Base-by-base conservation (phyloP, 2,797 vertebrate genomes). In the Halcyon chelicuti region DNA sequence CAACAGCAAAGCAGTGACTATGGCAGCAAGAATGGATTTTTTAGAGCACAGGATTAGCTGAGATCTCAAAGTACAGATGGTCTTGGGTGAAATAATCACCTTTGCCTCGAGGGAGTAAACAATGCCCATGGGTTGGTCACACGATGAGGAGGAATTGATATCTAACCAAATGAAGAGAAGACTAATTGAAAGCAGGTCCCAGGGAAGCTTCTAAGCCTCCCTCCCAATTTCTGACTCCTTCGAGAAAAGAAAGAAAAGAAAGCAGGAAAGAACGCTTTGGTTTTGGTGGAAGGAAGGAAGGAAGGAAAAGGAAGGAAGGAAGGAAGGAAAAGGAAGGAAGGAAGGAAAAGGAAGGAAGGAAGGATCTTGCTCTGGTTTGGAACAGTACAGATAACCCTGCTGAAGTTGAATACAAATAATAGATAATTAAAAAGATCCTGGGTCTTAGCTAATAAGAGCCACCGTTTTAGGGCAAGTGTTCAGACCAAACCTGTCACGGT, bases 41-140 rank as follows among this genome's bases (percentile, higher is more conserved):
- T 44, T 52, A 86, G 88, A 85, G 95, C 85, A 28, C 35, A 83
- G 96, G 96, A 96, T 97, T 96, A 97, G 71, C 61, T 0, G 26
- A 12, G 83, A 91, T 92, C 88, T 83, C 93, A 52, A 87, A 66
- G 93, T 93, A 37, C 96, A 97, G 96, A 97, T 97, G 96, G 97
- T 2, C 62, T 22, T 54, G 94, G 79, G 86, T 90, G 92, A 49
- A 93, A 89, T 94, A 94, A 97, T 97, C 92, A 57, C 39, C 72
- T 19, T 31, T 0, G 40, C 46, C 94, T 90, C 88, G 0, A 29
- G 94, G 91, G 95, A 92, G 25, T 0, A 23, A 23, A 74, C 60
- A 9, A n/a, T 14, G 91, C 72, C 87, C 51, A 0, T 4, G 82
- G 81, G 66, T 1, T 25, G 88, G 39, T 26, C 17, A 10, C 46